Percentiles rank a stretch among this genome's conserved stretches.
phyloP scores from a whole-genome alignment of 2,888 invertebrate genomes.

The Chaitophorus viminalis region DNA sequence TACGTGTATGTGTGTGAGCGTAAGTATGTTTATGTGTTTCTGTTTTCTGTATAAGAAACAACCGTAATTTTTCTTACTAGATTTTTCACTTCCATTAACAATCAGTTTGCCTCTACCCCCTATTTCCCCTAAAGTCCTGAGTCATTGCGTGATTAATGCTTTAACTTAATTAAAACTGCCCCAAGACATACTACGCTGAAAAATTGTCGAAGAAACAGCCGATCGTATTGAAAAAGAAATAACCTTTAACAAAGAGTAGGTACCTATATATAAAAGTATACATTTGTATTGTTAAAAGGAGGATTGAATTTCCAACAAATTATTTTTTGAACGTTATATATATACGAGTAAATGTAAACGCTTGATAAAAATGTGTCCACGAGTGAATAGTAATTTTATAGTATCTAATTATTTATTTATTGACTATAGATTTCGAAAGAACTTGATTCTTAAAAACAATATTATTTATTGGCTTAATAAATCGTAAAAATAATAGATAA shows the following conservation, averaged over 20 bases:
- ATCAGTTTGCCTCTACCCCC: slow-evolving; percentile 34
- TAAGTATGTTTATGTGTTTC: background rate
- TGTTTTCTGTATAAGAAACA: slow-evolving; percentile 40
- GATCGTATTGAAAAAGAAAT: slow-evolving; percentile 19
- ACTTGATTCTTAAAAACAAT: background rate
- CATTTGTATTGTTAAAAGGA: background rate
- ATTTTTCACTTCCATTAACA: slow-evolving; percentile 45
- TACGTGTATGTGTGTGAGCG: background rate
- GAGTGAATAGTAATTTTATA: too few relatives aligned
- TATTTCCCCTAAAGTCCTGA: background rate
- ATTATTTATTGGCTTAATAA: background rate
- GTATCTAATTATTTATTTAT: background rate
- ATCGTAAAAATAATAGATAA: background rate
- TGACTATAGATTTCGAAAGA: background rate
- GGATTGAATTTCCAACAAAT: background rate
- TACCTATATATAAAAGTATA: background rate
- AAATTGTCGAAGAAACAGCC: slow-evolving; percentile 30
- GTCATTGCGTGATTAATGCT: slow-evolving; percentile 69
- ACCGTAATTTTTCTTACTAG: slow-evolving; percentile 54
- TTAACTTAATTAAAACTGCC: slow-evolving; percentile 69
- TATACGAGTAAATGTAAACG: too few relatives aligned
- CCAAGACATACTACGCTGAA: slow-evolving; percentile 34
- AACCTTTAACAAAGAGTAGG: slow-evolving; percentile 4
- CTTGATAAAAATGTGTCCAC: too few relatives aligned
- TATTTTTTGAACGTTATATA: background rate